These are phyloP conservation scores for Euborellia annulipes DNA, from an alignment of 1,140 invertebrate species.

Conservation along the genomic window DNA sequence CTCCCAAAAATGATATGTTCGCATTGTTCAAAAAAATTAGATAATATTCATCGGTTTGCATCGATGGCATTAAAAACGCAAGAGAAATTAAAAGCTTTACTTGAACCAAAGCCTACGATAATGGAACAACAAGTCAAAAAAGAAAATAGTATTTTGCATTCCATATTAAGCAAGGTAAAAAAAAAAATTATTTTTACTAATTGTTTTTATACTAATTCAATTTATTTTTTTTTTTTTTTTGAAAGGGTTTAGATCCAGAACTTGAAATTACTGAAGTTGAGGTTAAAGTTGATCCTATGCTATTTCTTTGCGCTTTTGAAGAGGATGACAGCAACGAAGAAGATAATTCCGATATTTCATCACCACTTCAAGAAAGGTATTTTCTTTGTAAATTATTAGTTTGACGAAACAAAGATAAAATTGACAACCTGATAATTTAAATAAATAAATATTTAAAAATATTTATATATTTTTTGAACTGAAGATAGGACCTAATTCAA, in stretches of 20 bases:
- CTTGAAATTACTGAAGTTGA: slow-evolving; percentile 36
- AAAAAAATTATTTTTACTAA: background rate
- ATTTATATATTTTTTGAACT: no score
- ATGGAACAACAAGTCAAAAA: slow-evolving; percentile 2
- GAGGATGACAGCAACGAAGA: slow-evolving; percentile 12
- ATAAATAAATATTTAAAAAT: no score
- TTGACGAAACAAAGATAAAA: no score
- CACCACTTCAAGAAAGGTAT: background rate
- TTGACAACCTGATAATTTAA: no score
- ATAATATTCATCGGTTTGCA: slow-evolving; percentile 37
- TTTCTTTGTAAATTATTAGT: background rate
- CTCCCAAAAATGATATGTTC: slow-evolving; percentile 38
- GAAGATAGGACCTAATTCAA: no score
- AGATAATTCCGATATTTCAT: slow-evolving; percentile 2
- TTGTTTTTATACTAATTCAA: background rate
- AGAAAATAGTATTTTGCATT: slow-evolving; percentile 24
- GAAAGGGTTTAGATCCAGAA: slow-evolving; percentile 7
- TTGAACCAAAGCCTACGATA: slow-evolving; percentile 2
- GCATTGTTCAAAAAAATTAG: slow-evolving; percentile 34
- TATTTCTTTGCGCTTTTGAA: slow-evolving; percentile 34
- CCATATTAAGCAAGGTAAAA: slow-evolving; percentile 35
- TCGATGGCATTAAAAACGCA: slow-evolving; percentile 36
- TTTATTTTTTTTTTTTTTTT: background rate
- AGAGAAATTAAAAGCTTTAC: slow-evolving; percentile 26
- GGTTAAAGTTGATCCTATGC: slow-evolving; percentile 41